phyloP scores from a whole-genome alignment of 2,797 vertebrate genomes.

The Graptemys geographica region DNA sequence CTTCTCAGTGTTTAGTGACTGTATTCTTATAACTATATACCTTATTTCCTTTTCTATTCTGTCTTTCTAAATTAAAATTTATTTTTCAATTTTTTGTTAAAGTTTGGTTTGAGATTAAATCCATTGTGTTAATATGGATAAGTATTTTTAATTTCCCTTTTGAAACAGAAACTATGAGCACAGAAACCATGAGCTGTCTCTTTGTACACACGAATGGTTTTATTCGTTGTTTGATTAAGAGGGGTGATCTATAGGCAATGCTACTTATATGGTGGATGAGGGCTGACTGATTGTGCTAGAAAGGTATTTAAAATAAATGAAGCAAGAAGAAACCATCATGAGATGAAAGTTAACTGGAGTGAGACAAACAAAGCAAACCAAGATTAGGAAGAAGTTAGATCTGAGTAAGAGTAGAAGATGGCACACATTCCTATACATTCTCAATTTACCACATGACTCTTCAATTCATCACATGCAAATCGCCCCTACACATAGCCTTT shows the following conservation, averaged over 20 bases:
- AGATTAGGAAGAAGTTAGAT: neutral
- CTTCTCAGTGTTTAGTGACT: neutral
- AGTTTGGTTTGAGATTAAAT: constrained; percentile 16
- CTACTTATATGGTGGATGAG: neutral
- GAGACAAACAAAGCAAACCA: neutral
- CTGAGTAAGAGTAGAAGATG: constrained; percentile 7
- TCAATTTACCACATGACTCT: neutral
- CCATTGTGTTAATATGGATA: neutral
- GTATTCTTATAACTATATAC: neutral
- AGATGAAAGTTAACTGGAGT: neutral
- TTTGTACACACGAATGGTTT: neutral
- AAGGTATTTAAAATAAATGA: neutral
- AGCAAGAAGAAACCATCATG: constrained; percentile 26
- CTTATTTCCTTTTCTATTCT: constrained; percentile 22
- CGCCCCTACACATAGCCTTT: accelerated
- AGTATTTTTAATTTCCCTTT: constrained; percentile 34
- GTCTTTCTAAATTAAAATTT: constrained; percentile 16
- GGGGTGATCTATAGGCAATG: neutral
- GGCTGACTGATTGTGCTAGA: constrained; percentile 16
- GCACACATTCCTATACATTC: neutral
- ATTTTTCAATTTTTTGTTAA: constrained; percentile 44
- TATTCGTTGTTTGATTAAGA: constrained; percentile 61
- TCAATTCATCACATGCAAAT: neutral
- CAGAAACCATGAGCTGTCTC: constrained; percentile 47
- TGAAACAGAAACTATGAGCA: constrained; percentile 29